Base-by-base conservation (phyloP, 2,797 vertebrate species). In the Bovichtus variegatus region DNA sequence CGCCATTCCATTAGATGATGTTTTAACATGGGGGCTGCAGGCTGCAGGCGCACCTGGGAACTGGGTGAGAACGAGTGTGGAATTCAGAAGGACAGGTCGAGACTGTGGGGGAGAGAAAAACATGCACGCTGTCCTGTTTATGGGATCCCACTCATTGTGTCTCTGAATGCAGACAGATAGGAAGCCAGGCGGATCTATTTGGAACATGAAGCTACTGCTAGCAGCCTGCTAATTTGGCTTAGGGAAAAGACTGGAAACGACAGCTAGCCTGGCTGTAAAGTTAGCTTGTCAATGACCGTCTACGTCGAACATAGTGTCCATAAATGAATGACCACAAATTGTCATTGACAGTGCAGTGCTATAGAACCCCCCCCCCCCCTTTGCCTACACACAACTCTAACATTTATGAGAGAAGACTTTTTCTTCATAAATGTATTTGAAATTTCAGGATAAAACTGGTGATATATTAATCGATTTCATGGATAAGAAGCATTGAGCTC, bases 1-100 rank as follows among this genome's bases (percentile, higher is more conserved):
- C 84, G 73, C 75, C 86, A 68, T 85, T 82, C 89, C 87, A 92
- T 94, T 93, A 92, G 81, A 72, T 69, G 59, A 83, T 77, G 83
- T 91, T 87, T 84, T 86, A 81, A 63, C 83, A 54, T 72, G 76
- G 80, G 79, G 87, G 73, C 55, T 82, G 72, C 21, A 66, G 80
- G 63, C 79, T 82, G 27, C 40, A 34, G 82, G 71, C 55, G 60
- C 74, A 84, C 62, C 73, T 81, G 87, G 81, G 85, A 74, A 65
- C 61, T 4, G 27, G 59, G 19, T 81, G 63, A 66, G 68, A 78
- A 71, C 2, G 27, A 73, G 46, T 23, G 62, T 57, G 43, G 64
- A 79, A 67, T 71, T 72, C 21, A 31, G 27, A 47, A 9, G 25
- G 43, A 44, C 3, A 40, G 21, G 8, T 6, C 0, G 10, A 34